phyloP scores from a whole-genome alignment of 2,888 invertebrate genomes.

The Hyppa rectilinea region DNA sequence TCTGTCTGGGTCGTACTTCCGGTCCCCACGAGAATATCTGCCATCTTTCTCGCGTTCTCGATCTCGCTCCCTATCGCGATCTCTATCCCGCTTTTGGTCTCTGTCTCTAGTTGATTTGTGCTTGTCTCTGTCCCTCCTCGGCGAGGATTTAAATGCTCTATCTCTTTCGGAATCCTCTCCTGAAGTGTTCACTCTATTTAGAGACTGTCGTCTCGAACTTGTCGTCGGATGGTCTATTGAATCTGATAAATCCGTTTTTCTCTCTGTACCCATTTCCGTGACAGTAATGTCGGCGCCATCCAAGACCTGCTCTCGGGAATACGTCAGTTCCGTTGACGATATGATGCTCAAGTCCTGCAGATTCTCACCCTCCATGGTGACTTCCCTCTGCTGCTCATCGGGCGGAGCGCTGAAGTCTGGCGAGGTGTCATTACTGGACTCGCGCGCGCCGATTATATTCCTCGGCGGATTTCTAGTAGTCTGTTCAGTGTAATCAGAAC shows the following conservation, averaged over 20 bases:
- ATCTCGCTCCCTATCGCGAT: constrained; percentile 73
- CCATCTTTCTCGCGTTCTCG: constrained; percentile 79
- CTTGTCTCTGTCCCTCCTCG: constrained; percentile 81
- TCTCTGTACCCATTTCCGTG: constrained; percentile 71
- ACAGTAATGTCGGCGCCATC: constrained; percentile 85
- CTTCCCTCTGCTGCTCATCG: constrained; percentile 87
- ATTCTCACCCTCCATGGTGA: constrained; percentile 91
- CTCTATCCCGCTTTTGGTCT: constrained; percentile 73
- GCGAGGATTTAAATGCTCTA: constrained; percentile 80
- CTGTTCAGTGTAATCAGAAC: constrained; percentile 85
- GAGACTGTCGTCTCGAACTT: constrained; percentile 78
- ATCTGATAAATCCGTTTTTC: constrained; percentile 78
- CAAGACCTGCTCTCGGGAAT: constrained; percentile 87
- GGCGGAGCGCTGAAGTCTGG: constrained; percentile 75
- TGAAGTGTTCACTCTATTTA: constrained; percentile 81
- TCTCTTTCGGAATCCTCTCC: constrained; percentile 87
- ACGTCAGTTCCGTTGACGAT: constrained; percentile 80
- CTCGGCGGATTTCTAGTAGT: constrained; percentile 75
- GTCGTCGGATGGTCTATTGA: constrained; percentile 77
- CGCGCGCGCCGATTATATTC: constrained; percentile 77
- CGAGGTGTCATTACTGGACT: constrained; percentile 71
- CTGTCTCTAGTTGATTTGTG: constrained; percentile 77
- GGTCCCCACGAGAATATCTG: constrained; percentile 80
- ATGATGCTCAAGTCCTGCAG: constrained; percentile 84
- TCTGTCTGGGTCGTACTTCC: constrained; percentile 80